These are phyloP conservation scores for Toxotes jaculatrix DNA, from an alignment of 2,113 vertebrate species.

Conservation along the genomic window DNA sequence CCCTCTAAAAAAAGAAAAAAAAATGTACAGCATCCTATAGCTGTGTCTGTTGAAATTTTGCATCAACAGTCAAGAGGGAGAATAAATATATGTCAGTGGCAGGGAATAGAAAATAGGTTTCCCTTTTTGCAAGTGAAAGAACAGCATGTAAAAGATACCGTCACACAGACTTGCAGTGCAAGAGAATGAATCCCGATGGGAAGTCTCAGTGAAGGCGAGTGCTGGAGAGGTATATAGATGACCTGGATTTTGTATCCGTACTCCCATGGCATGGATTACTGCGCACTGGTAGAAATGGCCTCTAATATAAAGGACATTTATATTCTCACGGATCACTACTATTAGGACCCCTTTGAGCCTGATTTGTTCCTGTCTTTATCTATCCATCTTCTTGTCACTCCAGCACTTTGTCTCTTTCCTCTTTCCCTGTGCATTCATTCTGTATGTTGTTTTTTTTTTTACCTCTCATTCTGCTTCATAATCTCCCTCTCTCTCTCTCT, in stretches of 20 bases:
- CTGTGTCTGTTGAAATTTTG: constrained; percentile 42
- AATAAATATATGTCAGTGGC: constrained; percentile 73
- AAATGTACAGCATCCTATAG: constrained; percentile 49
- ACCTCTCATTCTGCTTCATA: constrained; percentile 54
- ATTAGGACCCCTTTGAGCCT: constrained; percentile 70
- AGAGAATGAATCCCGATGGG: constrained; percentile 74
- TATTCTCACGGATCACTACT: constrained; percentile 60
- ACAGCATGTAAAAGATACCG: constrained; percentile 69
- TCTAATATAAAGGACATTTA: constrained; percentile 61
- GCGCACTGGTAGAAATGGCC: constrained; percentile 51
- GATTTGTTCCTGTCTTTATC: constrained; percentile 73
- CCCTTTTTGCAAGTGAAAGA: constrained; percentile 55
- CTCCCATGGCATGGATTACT: constrained; percentile 72
- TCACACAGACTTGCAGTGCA: constrained; percentile 56
- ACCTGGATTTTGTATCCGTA: constrained; percentile 73
- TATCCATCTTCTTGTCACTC: constrained; percentile 55
- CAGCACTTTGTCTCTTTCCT: constrained; percentile 47
- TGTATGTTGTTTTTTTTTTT: constrained; percentile 21
- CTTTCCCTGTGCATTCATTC: constrained; percentile 16
- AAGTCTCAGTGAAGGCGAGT: constrained; percentile 45
- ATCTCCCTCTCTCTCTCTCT: constrained; percentile 49
- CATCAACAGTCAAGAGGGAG: constrained; percentile 55
- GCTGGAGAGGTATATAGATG: constrained; percentile 68
- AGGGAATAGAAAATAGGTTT: constrained; percentile 68
- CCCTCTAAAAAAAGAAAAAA: neutral